These are phyloP conservation scores for Drosophila nasuta DNA, from an alignment of 1,140 invertebrate species.

Conservation along the genomic window DNA sequence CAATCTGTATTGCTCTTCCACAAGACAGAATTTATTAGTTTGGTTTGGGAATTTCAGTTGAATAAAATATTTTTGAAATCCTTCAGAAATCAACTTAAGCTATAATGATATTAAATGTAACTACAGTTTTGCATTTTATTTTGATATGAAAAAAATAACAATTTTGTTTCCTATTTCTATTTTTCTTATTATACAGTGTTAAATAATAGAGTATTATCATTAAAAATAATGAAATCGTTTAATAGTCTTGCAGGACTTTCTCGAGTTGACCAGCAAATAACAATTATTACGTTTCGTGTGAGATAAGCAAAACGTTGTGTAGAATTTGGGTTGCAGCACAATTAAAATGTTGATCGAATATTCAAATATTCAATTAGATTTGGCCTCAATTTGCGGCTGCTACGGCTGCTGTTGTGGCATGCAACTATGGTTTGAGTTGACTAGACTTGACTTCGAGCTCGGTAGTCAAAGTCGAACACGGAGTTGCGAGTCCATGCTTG, in stretches of 20 bases:
- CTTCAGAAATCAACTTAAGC: too few species aligned
- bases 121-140: too few species aligned
- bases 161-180: too few species aligned
- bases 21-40: too few species aligned
- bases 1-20: too few species aligned
- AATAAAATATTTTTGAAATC: too few species aligned
- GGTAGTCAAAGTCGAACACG: conserved; percentile 1
- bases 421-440: conserved; percentile 12
- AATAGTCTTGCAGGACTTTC: not conserved
- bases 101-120: too few species aligned
- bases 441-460: conserved; percentile 2
- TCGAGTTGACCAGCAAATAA: not conserved
- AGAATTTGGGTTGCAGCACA: conserved; percentile 15
- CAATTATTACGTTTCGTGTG: not conserved
- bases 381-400: conserved; percentile 65
- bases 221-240: not conserved
- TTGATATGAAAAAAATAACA: too few species aligned
- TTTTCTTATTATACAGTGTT: too few species aligned
- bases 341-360: conserved; percentile 16
- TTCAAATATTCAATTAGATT: conserved; percentile 52
- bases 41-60: too few species aligned
- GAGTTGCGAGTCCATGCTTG: not conserved
- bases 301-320: not conserved
- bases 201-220: too few species aligned
- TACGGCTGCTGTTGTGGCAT: conserved; percentile 13